These are phyloP conservation scores for Callyntrura sp. DNA, from an alignment of 2,888 invertebrate genomes.

Conservation along the genomic window DNA sequence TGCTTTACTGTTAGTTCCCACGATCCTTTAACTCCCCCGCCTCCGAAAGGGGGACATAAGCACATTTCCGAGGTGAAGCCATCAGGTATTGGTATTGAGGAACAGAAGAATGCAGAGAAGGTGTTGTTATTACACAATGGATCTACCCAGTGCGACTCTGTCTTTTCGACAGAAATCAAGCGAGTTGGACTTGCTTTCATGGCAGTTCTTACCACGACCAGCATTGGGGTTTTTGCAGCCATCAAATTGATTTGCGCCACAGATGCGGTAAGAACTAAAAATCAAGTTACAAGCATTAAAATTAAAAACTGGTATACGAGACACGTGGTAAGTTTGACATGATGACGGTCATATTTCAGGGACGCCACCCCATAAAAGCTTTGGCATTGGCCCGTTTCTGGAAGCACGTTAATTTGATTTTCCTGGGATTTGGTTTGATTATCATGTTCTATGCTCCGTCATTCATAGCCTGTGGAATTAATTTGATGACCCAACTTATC, in stretches of 20 bases:
- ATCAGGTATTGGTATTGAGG: too few species aligned
- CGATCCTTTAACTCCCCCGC: too few species aligned
- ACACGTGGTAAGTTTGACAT: neutral
- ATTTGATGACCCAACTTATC: neutral
- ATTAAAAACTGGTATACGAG: neutral
- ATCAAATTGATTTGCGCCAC: slow-evolving; percentile 9
- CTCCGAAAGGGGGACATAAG: too few species aligned
- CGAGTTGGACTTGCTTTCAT: neutral
- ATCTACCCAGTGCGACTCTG: too few species aligned
- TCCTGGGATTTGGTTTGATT: neutral
- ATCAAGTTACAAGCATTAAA: neutral
- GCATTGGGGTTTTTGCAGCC: neutral
- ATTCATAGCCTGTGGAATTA: neutral
- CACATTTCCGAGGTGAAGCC: too few species aligned
- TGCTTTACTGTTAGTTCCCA: too few species aligned
- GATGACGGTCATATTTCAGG: neutral
- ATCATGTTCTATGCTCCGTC: neutral
- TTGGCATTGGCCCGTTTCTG: neutral
- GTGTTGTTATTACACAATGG: neutral
- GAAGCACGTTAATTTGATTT: neutral
- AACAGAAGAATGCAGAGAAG: neutral
- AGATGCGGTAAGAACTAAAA: neutral
- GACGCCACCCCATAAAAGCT: neutral
- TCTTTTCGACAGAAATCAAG: neutral
- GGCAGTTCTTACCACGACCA: neutral